These are phyloP conservation scores for Mobula birostris DNA, from an alignment of 2,113 vertebrate genomes.

Conservation along the genomic window DNA sequence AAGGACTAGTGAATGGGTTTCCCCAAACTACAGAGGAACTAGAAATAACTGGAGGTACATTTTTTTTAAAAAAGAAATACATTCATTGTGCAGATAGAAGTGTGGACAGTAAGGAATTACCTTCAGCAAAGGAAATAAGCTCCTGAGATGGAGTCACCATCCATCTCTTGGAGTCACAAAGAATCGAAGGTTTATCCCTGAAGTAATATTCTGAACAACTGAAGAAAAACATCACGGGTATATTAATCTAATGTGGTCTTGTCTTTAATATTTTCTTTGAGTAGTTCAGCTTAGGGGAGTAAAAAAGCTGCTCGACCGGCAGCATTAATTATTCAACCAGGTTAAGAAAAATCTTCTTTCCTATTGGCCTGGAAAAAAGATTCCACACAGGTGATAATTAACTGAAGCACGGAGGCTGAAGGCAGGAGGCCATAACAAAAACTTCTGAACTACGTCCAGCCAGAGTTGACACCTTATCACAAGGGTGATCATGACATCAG, in stretches of 20 bases:
- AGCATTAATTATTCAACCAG: neutral
- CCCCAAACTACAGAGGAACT: neutral
- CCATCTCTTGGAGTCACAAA: neutral
- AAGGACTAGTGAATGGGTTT: no score
- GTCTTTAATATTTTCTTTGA: neutral
- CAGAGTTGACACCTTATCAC: no score
- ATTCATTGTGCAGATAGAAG: no score
- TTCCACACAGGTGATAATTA: neutral
- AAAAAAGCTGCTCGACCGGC: neutral
- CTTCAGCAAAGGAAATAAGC: neutral
- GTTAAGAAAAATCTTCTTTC: neutral
- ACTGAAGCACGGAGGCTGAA: neutral
- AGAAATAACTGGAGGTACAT: no score
- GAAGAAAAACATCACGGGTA: no score
- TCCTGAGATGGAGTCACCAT: neutral
- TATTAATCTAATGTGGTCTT: neutral
- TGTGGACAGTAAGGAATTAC: neutral
- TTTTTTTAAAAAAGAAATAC: no score
- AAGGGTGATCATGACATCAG: neutral
- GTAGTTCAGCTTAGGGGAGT: neutral
- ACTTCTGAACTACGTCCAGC: neutral
- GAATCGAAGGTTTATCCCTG: no score
- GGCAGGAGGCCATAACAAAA: neutral
- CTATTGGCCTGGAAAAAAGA: neutral
- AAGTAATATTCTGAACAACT: no score